Evolutionary conservation across 2,113 vertebrate species (phyloP).

Genomic region (Glareola pratincola): DNA sequence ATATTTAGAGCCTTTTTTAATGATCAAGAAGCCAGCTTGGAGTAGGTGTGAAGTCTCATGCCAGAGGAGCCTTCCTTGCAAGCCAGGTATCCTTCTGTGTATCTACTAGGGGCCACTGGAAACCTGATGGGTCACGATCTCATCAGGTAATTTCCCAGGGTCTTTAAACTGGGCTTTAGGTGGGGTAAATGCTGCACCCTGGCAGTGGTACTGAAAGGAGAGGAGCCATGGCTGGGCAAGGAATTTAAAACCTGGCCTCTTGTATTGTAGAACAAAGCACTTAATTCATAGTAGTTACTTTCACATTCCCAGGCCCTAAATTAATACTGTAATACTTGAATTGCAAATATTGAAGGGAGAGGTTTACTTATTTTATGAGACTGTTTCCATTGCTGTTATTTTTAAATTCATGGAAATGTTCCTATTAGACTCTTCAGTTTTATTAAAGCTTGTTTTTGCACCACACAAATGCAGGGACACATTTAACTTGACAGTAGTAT

Average conservation of each 20-base stretch:
- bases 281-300: slow-evolving; percentile 2
- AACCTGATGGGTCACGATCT: background rate
- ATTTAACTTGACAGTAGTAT: slow-evolving; percentile 37
- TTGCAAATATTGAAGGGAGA: slow-evolving; percentile 6
- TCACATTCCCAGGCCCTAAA: background rate
- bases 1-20: background rate
- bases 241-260: background rate
- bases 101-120: background rate
- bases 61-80: background rate
- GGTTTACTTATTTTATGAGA: slow-evolving; percentile 39
- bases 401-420: slow-evolving; percentile 43
- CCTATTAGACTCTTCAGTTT: slow-evolving; percentile 36
- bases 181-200: background rate
- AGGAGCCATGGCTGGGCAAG: background rate
- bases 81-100: background rate
- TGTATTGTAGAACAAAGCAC: background rate
- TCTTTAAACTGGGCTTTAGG: background rate
- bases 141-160: background rate
- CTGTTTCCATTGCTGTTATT: slow-evolving; percentile 37
- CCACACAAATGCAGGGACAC: background rate
- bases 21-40: background rate
- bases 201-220: background rate
- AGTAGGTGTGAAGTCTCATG: background rate
- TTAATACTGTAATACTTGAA: background rate
- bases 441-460: slow-evolving; percentile 28